Base-by-base conservation (phyloP, 2,888 invertebrate species). In the Napeogenes sylphis region DNA sequence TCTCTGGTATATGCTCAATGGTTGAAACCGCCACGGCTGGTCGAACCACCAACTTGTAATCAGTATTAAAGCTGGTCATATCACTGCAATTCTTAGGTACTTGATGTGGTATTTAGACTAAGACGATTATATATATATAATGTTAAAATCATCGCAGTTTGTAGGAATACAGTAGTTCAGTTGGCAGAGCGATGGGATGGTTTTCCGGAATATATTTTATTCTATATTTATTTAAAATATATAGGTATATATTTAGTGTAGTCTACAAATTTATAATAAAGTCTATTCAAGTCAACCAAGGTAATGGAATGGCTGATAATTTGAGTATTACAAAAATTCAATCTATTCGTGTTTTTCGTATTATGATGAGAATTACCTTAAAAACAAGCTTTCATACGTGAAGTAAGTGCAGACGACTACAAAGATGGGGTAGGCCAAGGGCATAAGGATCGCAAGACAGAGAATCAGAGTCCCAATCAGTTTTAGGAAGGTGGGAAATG, bases 401-500 rank as follows among this genome's bases (percentile, higher is more conserved):
- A 85, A 84, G 67, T 84, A 90, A 3, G 89, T 89, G 61, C 85
- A 64, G 5, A 70, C 66, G 5, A 82, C 46, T 38, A 90, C 67
- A 64, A 90, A 85, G 13, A 85, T 12, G 8, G 91, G 90, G 69
- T 90, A 91, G 13, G 87, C 70, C 8, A 91, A 76, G 0, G 91
- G 91, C 74, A 91, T 71, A 30, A 85, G 58, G 35, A 82, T 81
- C 5, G 90, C 68, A 47, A 89, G 75, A 65, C 85, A 85, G 12
- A 91, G 78, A n/a, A 87, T 62, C 47, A 89, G 66, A 5, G 90
- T 84, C 66, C 83, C 87, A 59, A 90, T 82, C 47, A 90, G 79
- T 67, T 91, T 91, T 61, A 91, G 82, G 74, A 91, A 87, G 45
- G 91, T 90, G 13, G 91, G 91, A 74, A 91, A 90, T 0, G 90